Evolutionary conservation across 2,797 vertebrate genomes (phyloP).

Genomic region (Melanogrammus aeglefinus): DNA sequence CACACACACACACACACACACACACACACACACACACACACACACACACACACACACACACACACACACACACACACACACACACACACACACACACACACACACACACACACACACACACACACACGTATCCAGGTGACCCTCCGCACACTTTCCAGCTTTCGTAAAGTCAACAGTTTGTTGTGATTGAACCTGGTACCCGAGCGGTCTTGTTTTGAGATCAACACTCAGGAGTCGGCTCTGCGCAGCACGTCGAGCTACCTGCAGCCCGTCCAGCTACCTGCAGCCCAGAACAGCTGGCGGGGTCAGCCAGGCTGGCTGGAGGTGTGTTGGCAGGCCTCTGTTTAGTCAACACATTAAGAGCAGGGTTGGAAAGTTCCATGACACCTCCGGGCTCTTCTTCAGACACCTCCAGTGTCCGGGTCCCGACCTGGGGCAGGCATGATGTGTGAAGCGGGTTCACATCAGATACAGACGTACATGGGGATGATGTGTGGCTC

Average conservation of each 20-base stretch:
- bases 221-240: background rate
- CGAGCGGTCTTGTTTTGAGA: background rate
- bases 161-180: conserved; percentile 4
- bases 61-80: background rate
- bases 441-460: background rate
- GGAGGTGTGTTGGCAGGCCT: conserved; percentile 42
- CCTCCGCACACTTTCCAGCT: background rate
- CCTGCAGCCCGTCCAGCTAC: background rate
- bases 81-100: no score
- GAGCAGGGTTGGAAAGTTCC: conserved; percentile 70
- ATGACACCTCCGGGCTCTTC: conserved; percentile 29
- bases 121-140: background rate
- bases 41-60: background rate
- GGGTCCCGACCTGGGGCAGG: background rate
- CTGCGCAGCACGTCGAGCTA: no score
- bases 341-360: conserved; percentile 67
- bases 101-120: background rate
- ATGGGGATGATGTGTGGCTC: background rate
- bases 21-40: background rate
- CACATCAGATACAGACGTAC: background rate
- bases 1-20: background rate
- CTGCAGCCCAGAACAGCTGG: conserved; percentile 35
- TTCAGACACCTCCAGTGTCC: background rate
- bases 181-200: background rate
- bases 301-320: conserved; percentile 24